Evolutionary conservation across 1,140 invertebrate species (phyloP), one percentile per base, ranked within the genome.

Genomic region (Ectropis grisescens): DNA sequence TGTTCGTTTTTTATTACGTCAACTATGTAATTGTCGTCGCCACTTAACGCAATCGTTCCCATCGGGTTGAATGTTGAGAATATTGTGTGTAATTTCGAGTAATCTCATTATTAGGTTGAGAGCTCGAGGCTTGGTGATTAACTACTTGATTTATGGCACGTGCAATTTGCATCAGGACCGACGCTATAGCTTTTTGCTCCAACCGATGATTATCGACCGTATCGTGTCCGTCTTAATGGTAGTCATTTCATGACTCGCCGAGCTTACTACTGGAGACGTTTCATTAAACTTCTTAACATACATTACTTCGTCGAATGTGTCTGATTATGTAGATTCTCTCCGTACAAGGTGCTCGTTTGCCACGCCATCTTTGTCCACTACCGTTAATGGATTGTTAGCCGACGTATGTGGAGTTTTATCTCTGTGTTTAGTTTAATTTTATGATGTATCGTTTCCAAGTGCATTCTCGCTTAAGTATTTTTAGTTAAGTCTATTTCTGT

Each of bases 151-250:
- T 75, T 80, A 80, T 76, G 59, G 68, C 68, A 49, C 59, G 54
- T 67, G 71, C 71, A 80, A 80, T 80, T 80, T 76, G 64, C 72
- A 75, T 78, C 72, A 54, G 51, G 66, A 47, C 56, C 55, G 61
- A 64, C 60, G 67, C 60, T 54, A 66, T 62, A 56, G 66, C 59
- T 71, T 76, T 76, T 76, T 80, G 61, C 66, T 44, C 51, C 32
- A 65, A 52, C 54, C 64, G 66, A 76, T 76, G 65, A 80, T 75
- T 76, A 80, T 76, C 68, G 59, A 69, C 59, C 68, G 68, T 69
- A 80, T 80, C 71, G 71, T 70, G 75, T 75, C 68, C 66, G 56
- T 39, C 54, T 65, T 80, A 80, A 80, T 80, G 66, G 76, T 75
- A 66, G 71, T 80, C 66, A 76, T 76, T 76, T 72, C 62, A 76